A percentile compares a stretch with the other conserved stretches of the same genome.
These are phyloP conservation scores for Phrynocephalus vlangalii DNA, from an alignment of 2,797 vertebrate genomes.

Conservation along the genomic window DNA sequence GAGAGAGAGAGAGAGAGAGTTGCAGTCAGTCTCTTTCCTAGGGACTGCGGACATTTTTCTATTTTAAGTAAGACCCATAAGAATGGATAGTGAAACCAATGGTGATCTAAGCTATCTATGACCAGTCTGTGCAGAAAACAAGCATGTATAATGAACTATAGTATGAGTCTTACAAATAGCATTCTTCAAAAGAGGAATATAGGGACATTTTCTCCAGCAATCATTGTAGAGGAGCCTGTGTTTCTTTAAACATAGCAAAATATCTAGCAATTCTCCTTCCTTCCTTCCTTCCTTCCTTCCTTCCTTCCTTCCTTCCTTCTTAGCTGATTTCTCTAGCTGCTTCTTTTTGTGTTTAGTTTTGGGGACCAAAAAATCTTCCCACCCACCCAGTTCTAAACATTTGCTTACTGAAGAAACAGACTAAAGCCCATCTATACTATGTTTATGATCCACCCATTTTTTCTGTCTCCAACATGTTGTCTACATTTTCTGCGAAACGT, in stretches of 20 bases:
- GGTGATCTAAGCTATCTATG: neutral
- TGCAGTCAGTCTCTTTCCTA: neutral
- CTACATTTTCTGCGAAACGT: constrained; percentile 9
- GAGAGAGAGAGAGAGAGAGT: no score
- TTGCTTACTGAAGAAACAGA: constrained; percentile 8
- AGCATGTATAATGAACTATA: neutral
- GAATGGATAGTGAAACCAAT: neutral
- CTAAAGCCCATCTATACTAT: neutral
- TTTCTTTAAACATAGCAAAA: neutral
- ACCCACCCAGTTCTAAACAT: neutral
- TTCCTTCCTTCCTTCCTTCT: neutral
- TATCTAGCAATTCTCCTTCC: neutral
- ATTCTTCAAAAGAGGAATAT: neutral
- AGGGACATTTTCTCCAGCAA: neutral
- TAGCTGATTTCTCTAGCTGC: neutral
- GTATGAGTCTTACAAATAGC: neutral
- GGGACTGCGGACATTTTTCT: neutral
- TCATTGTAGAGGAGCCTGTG: neutral
- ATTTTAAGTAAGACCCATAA: neutral
- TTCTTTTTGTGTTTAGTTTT: neutral
- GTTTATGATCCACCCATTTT: constrained; percentile 21
- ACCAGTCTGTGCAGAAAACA: neutral
- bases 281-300: no score
- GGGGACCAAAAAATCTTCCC: neutral
- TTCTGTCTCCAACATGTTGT: constrained; percentile 3